These are phyloP conservation scores for Deroplatys truncata DNA, from an alignment of 2,888 invertebrate species.

Conservation along the genomic window DNA sequence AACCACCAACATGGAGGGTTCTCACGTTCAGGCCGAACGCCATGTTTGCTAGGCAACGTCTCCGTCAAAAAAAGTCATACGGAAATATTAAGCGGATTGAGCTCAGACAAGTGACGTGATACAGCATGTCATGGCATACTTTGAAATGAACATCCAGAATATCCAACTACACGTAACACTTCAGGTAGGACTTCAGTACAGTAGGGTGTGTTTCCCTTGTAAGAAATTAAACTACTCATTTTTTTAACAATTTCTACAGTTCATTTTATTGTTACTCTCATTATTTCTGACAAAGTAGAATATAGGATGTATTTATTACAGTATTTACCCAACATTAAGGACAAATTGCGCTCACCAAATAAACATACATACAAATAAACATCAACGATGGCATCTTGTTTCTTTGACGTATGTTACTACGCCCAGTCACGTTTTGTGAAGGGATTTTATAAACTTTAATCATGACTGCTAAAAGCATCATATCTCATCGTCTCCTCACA, in stretches of 20 bases:
- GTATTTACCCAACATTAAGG: slow-evolving; percentile 1
- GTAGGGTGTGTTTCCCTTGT: too few species aligned
- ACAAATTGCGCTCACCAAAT: not conserved
- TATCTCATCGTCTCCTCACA: not conserved
- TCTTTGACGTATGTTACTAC: not conserved
- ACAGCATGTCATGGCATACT: too few species aligned
- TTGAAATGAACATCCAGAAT: too few species aligned
- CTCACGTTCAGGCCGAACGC: too few species aligned
- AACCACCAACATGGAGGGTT: too few species aligned
- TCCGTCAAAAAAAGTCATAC: too few species aligned
- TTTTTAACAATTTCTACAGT: not conserved
- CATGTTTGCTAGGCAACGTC: too few species aligned
- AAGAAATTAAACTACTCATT: not conserved
- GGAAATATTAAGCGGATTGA: too few species aligned
- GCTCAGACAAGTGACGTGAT: too few species aligned
- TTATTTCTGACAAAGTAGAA: slow-evolving; percentile 4
- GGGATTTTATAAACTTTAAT: not conserved
- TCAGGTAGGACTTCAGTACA: too few species aligned
- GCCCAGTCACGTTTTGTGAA: not conserved
- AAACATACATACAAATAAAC: slow-evolving; percentile 13
- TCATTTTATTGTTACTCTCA: not conserved
- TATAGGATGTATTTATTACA: slow-evolving; percentile 8
- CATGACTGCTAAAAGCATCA: not conserved
- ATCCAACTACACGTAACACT: too few species aligned
- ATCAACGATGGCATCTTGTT: not conserved